Conservation (phyloP, 2,797 vertebrate genomes). For the Remorina albescens region DNA sequence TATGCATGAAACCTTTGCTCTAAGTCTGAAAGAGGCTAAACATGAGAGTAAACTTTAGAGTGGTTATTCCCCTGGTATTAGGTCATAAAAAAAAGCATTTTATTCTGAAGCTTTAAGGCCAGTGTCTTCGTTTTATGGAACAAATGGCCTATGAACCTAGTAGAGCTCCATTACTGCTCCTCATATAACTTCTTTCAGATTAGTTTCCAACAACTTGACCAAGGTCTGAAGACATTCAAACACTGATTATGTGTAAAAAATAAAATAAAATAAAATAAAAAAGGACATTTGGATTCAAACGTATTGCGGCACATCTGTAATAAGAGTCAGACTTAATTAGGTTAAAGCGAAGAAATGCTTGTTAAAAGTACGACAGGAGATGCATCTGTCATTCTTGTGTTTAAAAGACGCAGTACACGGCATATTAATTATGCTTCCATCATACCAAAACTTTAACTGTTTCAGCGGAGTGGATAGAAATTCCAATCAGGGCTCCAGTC, state of each 20-base stretch:
- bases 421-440: slow-evolving; percentile 12
- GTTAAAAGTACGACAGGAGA: background rate
- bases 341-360: background rate
- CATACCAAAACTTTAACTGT: slow-evolving; percentile 1
- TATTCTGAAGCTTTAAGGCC: background rate
- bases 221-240: background rate
- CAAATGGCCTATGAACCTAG: background rate
- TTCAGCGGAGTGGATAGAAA: background rate
- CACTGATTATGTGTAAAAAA: background rate
- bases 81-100: background rate
- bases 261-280: too few species aligned
- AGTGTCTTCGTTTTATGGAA: background rate
- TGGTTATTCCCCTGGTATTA: background rate
- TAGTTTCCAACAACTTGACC: background rate
- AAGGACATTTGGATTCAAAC: background rate
- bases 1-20: background rate
- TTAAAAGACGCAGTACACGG: background rate
- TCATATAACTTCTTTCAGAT: background rate
- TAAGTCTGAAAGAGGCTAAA: background rate
- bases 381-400: background rate
- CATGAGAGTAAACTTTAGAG: background rate
- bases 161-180: slow-evolving; percentile 5
- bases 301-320: background rate
- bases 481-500: background rate
- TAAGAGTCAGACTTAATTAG: background rate